These are phyloP conservation scores for Elaeidobius kamerunicus DNA, from an alignment of 2,888 invertebrate species.

Conservation along the genomic window DNA sequence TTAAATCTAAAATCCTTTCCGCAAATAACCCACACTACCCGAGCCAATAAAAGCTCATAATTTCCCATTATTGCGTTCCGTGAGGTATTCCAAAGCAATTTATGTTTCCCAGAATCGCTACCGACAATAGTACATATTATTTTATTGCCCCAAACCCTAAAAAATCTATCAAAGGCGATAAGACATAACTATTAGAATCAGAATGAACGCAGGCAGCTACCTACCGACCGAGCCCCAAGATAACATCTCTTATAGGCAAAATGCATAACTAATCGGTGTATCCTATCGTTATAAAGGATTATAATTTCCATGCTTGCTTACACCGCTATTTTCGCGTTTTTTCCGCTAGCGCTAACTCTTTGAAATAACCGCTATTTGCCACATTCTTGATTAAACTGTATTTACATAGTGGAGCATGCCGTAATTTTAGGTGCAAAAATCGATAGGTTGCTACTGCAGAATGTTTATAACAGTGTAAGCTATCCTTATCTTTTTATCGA, in stretches of 20 bases:
- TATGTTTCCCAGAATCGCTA: too few relatives aligned
- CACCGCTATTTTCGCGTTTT: constrained; percentile 18
- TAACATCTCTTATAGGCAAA: constrained; percentile 18
- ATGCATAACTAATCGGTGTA: constrained; percentile 19
- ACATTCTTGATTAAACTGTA: constrained; percentile 16
- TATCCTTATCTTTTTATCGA: too few relatives aligned
- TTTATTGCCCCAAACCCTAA: too few relatives aligned
- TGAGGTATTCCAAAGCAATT: too few relatives aligned
- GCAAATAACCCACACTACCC: too few relatives aligned
- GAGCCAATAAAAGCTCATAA: too few relatives aligned
- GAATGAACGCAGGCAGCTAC: constrained; percentile 14
- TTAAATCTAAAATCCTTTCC: too few relatives aligned
- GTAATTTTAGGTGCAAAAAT: constrained; percentile 19
- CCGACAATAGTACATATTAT: too few relatives aligned
- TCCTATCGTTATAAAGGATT: constrained; percentile 20
- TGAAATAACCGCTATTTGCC: constrained; percentile 19
- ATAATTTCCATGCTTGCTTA: constrained; percentile 22
- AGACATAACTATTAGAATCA: constrained; percentile 15
- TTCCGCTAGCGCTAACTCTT: constrained; percentile 6
- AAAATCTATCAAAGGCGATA: constrained; percentile 7
- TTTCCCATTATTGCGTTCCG: too few relatives aligned
- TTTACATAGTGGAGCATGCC: constrained; percentile 17
- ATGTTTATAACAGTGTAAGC: too few relatives aligned
- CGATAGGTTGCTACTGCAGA: constrained; percentile 11
- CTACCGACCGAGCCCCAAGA: constrained; percentile 17